Base-by-base conservation (phyloP, 2,113 vertebrate species). In the Gavia stellata region DNA sequence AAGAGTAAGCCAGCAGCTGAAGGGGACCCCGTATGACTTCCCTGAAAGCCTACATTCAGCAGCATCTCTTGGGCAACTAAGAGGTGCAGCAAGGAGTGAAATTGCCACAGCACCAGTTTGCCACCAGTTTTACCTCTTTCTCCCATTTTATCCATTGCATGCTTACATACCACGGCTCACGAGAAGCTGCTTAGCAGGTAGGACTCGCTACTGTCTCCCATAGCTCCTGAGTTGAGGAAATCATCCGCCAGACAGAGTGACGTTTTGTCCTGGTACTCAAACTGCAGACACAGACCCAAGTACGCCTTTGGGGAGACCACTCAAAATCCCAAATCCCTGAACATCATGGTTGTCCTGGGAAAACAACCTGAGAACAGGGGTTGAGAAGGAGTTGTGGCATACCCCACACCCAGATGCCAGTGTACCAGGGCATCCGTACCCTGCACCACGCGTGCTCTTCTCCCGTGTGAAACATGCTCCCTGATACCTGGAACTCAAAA, bases 21-120 rank as follows among this genome's bases (percentile, higher is more conserved):
- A 77, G 75, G 24, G 14, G 33, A 33, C 8, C 18, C 62, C 1
- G 0, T 1, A 17, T 3, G 14, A 42, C 9, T 70, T 38, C 36
- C n/a, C 59, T 8, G 18, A 74, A 74, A 86, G 10, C n/a, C n/a
- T 34, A 21, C 0, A 1, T 17, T 47, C 86, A 67, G 61, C 56
- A 87, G 65, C 73, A 63, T 12, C 34, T 89, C 68, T 31, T 79
- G 38, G 44, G 45, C 16, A 42, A 88, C 33, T 21, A 17, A 81
- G 50, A 77, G 17, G 15, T 26, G 19, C 55, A 45, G 6, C 17
- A 9, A 0, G 1, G 50, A 45, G 26, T 36, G 28, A 38, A 71
- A 65, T 6, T 9, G 40, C 34, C 61, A 14, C n/a, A 72, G 70
- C 31, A 59, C 29, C 55, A 3, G 1, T 34, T 44, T 63, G 10